Base-by-base conservation (phyloP, 2,797 vertebrate genomes). In the Typhlichthys subterraneus region DNA sequence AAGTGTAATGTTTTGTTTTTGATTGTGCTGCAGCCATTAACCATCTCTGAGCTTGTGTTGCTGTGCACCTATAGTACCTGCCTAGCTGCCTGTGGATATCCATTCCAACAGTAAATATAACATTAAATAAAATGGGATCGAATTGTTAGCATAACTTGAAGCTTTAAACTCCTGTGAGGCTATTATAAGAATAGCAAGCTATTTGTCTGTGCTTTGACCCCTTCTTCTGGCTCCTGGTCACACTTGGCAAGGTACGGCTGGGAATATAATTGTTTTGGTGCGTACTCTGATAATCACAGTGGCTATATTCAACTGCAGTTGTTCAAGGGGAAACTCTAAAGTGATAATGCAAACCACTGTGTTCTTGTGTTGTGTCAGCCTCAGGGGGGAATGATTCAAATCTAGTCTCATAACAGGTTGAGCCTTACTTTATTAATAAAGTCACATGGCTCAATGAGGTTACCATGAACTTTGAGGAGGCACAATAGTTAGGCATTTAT, bases 381-480 rank as follows among this genome's bases (percentile, higher is more conserved):
- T 77, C 72, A 10, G 45, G 63, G 76, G 76, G 69, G 53, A 55
- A 65, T 67, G 80, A 82, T 83, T 66, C 73, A 70, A 88, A 73
- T 49, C 59, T 80, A 79, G 87, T 85, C 75, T 83, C 78, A 85
- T 87, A 76, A 76, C 62, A 64, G 23, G 50, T 65, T 51, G 59
- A 81, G 70, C 42, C 45, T 54, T 10, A 12, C 55, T 42, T 42
- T 66, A 33, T 4, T 29, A 52, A 65, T 42, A 59, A 54, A 55
- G 17, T 14, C 77, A 53, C 52, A 7, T 77, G 70, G 73, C 70
- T 63, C 13, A 67, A 33, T 57, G 69, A 56, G 17, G 14, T 47
- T 53, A 50, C 67, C 54, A 31, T 53, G 59, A 64, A 60, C 38
- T 46, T 4, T 14, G 54, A 63, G 66, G 65, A 67, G 51, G 67